phyloP scores from a whole-genome alignment of 2,888 invertebrate species.

The Lasioglossum oenotherae region DNA sequence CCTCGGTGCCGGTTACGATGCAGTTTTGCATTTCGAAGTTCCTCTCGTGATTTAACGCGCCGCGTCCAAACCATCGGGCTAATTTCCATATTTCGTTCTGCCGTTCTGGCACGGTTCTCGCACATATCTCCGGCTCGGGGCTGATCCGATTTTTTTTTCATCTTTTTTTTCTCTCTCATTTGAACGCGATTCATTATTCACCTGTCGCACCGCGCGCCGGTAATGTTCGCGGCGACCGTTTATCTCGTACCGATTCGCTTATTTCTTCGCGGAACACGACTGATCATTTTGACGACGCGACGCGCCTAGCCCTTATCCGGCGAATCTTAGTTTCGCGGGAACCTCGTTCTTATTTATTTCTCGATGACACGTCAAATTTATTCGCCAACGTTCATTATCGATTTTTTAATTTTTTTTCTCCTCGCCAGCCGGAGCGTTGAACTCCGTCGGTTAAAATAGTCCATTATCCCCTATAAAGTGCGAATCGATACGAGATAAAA shows the following conservation, averaged over 20 bases:
- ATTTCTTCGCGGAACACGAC: background rate
- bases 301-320: too few relatives aligned
- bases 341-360: too few relatives aligned
- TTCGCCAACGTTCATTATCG: background rate
- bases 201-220: background rate
- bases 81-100: slow-evolving; percentile 46
- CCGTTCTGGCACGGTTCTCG: slow-evolving; percentile 13
- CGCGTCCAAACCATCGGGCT: slow-evolving; percentile 28
- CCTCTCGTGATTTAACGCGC: slow-evolving; percentile 47
- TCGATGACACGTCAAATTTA: background rate
- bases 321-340: too few relatives aligned
- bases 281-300: background rate
- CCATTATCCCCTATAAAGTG: background rate
- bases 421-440: background rate
- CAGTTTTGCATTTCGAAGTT: slow-evolving; percentile 58
- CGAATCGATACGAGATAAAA: slow-evolving; percentile 48
- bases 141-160: slow-evolving; percentile 13
- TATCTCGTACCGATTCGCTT: slow-evolving; percentile 45
- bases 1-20: slow-evolving; percentile 60
- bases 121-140: background rate
- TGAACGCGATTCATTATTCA: slow-evolving; percentile 34
- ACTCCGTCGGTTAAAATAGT: background rate
- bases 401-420: slow-evolving; percentile 17
- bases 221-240: slow-evolving; percentile 22
- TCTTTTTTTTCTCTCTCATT: background rate